phyloP scores from a whole-genome alignment of 2,797 vertebrate species.

The Alcedo quadribrachys region DNA sequence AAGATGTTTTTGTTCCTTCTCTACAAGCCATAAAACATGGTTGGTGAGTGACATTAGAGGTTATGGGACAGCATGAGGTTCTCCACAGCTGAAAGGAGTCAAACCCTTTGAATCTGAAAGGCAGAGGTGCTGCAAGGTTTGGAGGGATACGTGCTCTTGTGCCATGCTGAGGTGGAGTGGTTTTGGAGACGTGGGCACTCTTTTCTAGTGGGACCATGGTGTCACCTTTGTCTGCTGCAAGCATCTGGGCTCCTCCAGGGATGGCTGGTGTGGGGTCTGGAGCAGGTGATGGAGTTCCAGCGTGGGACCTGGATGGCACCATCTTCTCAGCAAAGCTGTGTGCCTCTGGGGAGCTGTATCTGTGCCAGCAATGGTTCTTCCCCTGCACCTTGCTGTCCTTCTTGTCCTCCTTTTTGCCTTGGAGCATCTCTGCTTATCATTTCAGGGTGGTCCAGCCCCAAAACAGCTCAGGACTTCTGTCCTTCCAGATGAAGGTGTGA shows the following conservation, averaged over 20 bases:
- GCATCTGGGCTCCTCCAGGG: background rate
- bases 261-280: rapidly evolving
- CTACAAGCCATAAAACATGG: background rate
- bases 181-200: rapidly evolving
- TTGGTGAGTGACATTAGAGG: background rate
- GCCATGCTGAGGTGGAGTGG: rapidly evolving
- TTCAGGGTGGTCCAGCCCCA: background rate
- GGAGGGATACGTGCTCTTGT: background rate
- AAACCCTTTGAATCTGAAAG: background rate
- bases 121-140: background rate
- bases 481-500: background rate
- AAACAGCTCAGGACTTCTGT: background rate
- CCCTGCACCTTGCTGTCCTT: background rate
- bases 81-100: background rate
- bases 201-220: background rate
- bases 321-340: background rate
- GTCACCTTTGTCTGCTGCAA: background rate
- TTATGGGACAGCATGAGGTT: background rate
- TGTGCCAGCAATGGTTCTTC: background rate
- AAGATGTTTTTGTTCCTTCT: background rate
- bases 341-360: background rate
- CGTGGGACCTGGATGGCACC: background rate
- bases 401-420: background rate
- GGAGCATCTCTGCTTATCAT: background rate
- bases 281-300: background rate